Evolutionary conservation across 2,888 invertebrate genomes (phyloP), one percentile per base, ranked within the genome.

Genomic region (Phrixothrix hirtus): DNA sequence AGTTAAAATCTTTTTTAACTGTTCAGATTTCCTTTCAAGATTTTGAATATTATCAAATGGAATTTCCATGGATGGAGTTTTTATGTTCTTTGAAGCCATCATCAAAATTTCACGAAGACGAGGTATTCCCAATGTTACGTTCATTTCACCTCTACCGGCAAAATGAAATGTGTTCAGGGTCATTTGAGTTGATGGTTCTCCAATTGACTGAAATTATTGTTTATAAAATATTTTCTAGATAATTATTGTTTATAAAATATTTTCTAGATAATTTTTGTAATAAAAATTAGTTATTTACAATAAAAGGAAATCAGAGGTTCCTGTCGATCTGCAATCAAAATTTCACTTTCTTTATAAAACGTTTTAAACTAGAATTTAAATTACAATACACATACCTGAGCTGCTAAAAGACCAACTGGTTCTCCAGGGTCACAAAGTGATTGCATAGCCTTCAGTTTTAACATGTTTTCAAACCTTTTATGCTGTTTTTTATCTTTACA

Each of bases 181-280:
- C 99, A 99, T 99, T 82, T 99, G 99, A 51, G 99, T 99, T 1
- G 98, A 98, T 0, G 99, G 99, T 76, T 99, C 99, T 48, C 99
- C 99, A 55, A 99, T 89, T 0, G 96, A 96, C 79, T 74, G 55
- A 50, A 69, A 62, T 21, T 21, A 5, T 5, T 5, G 21, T 21
- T 21, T 21, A n/a, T n/a, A n/a, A n/a, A n/a, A n/a, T n/a, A n/a
- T n/a, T n/a, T n/a, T n/a, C n/a, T n/a, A n/a, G n/a, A n/a, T n/a
- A n/a, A n/a, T n/a, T n/a, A n/a, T n/a, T n/a, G n/a, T n/a, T n/a
- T n/a, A n/a, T n/a, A n/a, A n/a, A n/a, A n/a, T n/a, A n/a, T n/a
- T n/a, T n/a, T n/a, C n/a, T n/a, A n/a, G n/a, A n/a, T n/a, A n/a
- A n/a, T n/a, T n/a, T n/a, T n/a, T n/a, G n/a, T n/a, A n/a, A n/a